phyloP scores from a whole-genome alignment of 2,113 vertebrate species.

The Oncorhynchus gorbuscha region DNA sequence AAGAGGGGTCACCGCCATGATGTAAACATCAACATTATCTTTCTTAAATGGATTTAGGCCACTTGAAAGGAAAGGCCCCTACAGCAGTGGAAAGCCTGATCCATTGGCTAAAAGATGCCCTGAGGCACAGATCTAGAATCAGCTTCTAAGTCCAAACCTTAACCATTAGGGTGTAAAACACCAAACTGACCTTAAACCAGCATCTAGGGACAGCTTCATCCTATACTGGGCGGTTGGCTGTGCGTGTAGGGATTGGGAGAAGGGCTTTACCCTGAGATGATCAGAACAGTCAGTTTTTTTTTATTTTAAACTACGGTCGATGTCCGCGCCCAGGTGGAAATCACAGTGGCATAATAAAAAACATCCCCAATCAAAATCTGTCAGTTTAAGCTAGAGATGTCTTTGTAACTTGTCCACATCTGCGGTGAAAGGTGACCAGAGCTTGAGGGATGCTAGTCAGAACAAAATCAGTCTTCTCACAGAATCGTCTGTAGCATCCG shows the following conservation, averaged over 20 bases:
- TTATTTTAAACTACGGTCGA: background rate
- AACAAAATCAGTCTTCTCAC: no score
- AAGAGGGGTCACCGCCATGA: conserved; percentile 72
- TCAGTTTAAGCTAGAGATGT: no score
- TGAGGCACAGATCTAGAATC: conserved; percentile 58
- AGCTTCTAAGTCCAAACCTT: conserved; percentile 60
- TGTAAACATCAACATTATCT: conserved; percentile 81
- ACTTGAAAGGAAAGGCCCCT: conserved; percentile 61
- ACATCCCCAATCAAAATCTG: no score
- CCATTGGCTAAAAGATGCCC: conserved; percentile 62
- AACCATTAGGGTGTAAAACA: conserved; percentile 44
- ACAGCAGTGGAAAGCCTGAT: conserved; percentile 61
- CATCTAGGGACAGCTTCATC: conserved; percentile 48
- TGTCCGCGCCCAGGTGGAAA: no score
- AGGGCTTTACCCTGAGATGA: conserved; percentile 72
- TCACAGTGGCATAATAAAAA: no score
- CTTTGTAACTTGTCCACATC: no score
- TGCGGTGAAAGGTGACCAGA: no score
- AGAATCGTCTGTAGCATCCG: no score
- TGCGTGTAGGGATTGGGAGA: conserved; percentile 60
- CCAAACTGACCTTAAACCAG: conserved; percentile 64
- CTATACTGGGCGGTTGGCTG: conserved; percentile 44
- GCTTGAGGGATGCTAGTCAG: no score
- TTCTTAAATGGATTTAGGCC: conserved; percentile 72
- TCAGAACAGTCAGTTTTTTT: conserved; percentile 64